Evolutionary conservation across 2,888 invertebrate genomes (phyloP), one percentile per base, ranked within the genome.

Genomic region (Watsonalla binaria): DNA sequence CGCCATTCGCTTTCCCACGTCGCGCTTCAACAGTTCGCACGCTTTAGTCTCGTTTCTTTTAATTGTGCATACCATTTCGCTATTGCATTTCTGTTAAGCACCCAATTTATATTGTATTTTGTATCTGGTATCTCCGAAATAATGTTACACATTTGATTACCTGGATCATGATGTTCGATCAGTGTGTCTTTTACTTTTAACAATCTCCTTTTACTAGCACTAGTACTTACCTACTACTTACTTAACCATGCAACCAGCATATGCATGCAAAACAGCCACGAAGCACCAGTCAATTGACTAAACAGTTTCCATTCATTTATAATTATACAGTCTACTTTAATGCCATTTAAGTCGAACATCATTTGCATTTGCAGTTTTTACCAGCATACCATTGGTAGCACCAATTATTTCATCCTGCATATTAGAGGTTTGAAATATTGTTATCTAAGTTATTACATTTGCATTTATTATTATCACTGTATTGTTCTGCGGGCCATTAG

Each of bases 1-100:
- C 74, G 80, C 85, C 83, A 86, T 88, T 88, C 89, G 89, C 89
- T 89, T 90, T 90, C 89, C 89, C 89, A 90, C 87, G 88, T 89
- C 80, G 82, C 77, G 74, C 78, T 72, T 76, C 78, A 75, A 72
- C 76, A 78, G 77, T 80, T 76, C 68, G 81, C 80, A 80, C 78
- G 80, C 77, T 80, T 81, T 75, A 76, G 78, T 80, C 78, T 84
- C 72, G 70, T 82, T 85, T 83, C 78, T 82, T 83, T 81, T 74
- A 72, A 78, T 83, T 82, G 79, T 79, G 71, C 74, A 74, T 76
- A 59, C 68, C 73, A 76, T 74, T 81, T 82, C 64, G 72, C 76
- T 71, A 72, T 80, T 78, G 74, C 74, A 77, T 78, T 81, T 82
- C 76, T 74, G 70, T 63, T 54, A 24, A 24, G 24, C 24, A 58